phyloP scores from a whole-genome alignment of 2,113 vertebrate species.

The Channa maculata region DNA sequence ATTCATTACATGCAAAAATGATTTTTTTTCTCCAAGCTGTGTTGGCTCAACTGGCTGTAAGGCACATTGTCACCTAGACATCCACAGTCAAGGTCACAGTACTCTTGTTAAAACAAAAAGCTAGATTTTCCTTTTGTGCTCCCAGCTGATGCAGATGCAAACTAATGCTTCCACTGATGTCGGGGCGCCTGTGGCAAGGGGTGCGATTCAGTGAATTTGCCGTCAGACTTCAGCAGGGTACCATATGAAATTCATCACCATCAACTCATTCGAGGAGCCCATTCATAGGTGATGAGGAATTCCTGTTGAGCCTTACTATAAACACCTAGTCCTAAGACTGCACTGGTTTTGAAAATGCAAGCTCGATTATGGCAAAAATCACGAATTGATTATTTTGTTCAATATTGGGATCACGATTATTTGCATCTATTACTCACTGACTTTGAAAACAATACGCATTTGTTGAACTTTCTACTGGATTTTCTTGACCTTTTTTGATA shows the following conservation, averaged over 20 bases:
- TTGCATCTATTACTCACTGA: no score
- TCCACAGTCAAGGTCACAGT: slow-evolving; percentile 3
- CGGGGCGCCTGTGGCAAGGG: slow-evolving; percentile 21
- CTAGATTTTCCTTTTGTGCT: background rate
- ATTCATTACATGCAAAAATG: background rate
- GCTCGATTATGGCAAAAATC: background rate
- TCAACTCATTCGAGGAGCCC: slow-evolving; percentile 4
- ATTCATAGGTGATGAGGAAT: slow-evolving; percentile 14
- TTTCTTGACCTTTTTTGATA: no score
- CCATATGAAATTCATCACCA: slow-evolving; percentile 1
- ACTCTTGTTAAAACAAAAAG: slow-evolving; percentile 1
- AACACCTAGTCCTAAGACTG: slow-evolving; percentile 8
- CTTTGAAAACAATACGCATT: no score
- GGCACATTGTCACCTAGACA: background rate
- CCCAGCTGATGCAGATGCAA: slow-evolving; percentile 13
- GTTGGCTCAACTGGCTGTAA: background rate
- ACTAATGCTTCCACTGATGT: slow-evolving; percentile 24
- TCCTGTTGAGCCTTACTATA: slow-evolving; percentile 1
- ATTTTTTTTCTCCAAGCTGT: background rate
- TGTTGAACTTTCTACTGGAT: no score
- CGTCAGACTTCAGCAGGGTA: slow-evolving; percentile 6
- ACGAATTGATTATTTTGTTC: no score
- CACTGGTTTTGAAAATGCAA: slow-evolving; percentile 9
- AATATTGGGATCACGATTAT: no score
- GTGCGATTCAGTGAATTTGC: slow-evolving; percentile 25